phyloP scores from a whole-genome alignment of 2,888 invertebrate species.

The Pimpla rufipes region DNA sequence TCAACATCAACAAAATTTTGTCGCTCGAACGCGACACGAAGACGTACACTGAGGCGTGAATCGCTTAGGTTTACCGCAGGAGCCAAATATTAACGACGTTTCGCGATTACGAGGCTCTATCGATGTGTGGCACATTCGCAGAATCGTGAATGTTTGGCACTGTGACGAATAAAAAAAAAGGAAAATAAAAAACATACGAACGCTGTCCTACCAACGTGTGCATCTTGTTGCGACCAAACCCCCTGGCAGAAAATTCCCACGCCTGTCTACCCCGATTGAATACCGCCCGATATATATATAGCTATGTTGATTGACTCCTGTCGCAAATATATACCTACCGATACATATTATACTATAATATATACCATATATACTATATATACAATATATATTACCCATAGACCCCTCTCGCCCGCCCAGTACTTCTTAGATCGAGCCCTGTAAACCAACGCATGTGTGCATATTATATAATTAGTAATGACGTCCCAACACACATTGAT shows the following conservation, averaged over 20 bases:
- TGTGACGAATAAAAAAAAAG: slow-evolving; percentile 6
- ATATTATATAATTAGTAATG: slow-evolving; percentile 46
- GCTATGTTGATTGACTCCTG: slow-evolving; percentile 63
- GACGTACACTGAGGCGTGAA: slow-evolving; percentile 77
- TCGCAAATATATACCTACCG: slow-evolving; percentile 50
- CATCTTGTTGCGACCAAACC: slow-evolving; percentile 82
- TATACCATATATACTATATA: slow-evolving; percentile 30
- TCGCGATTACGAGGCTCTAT: not conserved
- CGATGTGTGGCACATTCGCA: not conserved
- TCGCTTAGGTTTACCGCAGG: slow-evolving; percentile 57
- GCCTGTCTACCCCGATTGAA: slow-evolving; percentile 76
- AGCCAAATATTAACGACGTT: slow-evolving; percentile 50
- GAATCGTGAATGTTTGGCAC: slow-evolving; percentile 64
- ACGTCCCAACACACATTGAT: slow-evolving; percentile 40
- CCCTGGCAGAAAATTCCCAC: slow-evolving; percentile 75
- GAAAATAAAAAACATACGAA: slow-evolving; percentile 9
- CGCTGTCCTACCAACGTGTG: slow-evolving; percentile 78
- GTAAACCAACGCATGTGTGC: slow-evolving; percentile 67
- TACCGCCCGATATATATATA: slow-evolving; percentile 73
- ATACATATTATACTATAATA: slow-evolving; percentile 36
- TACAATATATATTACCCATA: slow-evolving; percentile 52
- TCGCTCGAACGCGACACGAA: slow-evolving; percentile 77
- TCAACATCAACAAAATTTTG: slow-evolving; percentile 34
- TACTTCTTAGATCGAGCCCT: slow-evolving; percentile 64
- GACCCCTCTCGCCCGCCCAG: slow-evolving; percentile 60